phyloP scores from a whole-genome alignment of 2,113 vertebrate species.

The Ifrita kowaldi region DNA sequence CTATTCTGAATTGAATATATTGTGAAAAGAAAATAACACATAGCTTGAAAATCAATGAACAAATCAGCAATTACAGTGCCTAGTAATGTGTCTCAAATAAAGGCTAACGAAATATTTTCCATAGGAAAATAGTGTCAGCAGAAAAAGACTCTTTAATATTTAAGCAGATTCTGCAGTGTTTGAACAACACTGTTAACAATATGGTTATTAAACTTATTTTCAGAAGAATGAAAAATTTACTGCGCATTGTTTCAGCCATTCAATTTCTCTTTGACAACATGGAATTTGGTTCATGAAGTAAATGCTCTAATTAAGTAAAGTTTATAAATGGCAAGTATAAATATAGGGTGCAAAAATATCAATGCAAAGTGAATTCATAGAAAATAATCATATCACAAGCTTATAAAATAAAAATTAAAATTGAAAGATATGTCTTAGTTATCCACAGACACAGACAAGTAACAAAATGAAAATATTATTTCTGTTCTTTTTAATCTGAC shows the following conservation, averaged over 20 bases:
- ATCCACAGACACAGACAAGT: neutral
- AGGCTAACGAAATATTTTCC: neutral
- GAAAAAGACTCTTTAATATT: neutral
- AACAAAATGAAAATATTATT: neutral
- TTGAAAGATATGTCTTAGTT: neutral
- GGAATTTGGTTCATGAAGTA: neutral
- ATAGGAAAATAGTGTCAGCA: neutral
- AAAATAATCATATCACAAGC: neutral
- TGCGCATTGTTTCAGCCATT: neutral
- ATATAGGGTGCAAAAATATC: neutral
- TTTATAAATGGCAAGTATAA: neutral
- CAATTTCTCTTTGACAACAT: neutral
- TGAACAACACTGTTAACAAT: neutral
- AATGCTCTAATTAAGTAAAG: neutral
- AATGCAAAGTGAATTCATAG: neutral
- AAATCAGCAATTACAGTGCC: neutral
- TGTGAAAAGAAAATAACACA: neutral
- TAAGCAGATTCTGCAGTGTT: neutral
- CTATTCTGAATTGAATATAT: neutral
- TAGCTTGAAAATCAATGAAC: neutral
- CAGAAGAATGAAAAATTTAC: neutral
- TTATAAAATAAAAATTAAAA: neutral
- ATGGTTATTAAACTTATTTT: neutral
- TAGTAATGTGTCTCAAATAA: neutral
- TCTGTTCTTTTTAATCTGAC: neutral